Evolutionary conservation across 2,797 vertebrate genomes (phyloP), one percentile per base, ranked within the genome.

Genomic region (Sylvia borin): DNA sequence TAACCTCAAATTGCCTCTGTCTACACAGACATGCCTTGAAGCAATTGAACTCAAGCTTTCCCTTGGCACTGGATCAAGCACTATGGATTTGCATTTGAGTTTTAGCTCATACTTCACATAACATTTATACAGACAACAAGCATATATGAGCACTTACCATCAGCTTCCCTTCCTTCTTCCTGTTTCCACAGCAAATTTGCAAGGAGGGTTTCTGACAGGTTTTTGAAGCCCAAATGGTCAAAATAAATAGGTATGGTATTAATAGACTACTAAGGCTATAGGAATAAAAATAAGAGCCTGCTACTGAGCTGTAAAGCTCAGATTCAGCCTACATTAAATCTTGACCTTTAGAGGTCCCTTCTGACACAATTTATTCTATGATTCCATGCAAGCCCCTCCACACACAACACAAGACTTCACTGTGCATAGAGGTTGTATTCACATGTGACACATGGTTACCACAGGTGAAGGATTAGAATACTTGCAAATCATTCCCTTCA

Each of bases 1-100:
- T 92, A 96, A 93, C 95, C 91, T 95, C 95, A 95, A 93, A 91
- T 94, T 95, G 89, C 74, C 74, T 75, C 11, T 70, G 50, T 94
- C 96, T 96, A 93, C 90, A 60, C 62, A 95, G 79, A 86, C 2
- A 0, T n/a, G 19, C 95, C 92, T 92, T 67, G 77, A 88, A 96
- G 95, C 88, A 79, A 90, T 51, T 70, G 77, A 84, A 67, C 71
- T 90, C 16, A 1, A 90, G 71, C 42, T 76, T 90, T 93, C 36
- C 26, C 26, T 95, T 96, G 95, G 96, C 96, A 66, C 51, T 50
- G 36, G 43, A 84, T 88, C 90, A 96, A 95, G 83, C 43, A 31
- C 51, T 45, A 81, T 73, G 84, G 94, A 94, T 94, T 93, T 88
- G 79, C 85, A 81, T 94, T 64, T 55, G 77, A 95, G 70, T 94